Base-by-base conservation (phyloP, 1,140 invertebrate species). In the Drosophila varians region DNA sequence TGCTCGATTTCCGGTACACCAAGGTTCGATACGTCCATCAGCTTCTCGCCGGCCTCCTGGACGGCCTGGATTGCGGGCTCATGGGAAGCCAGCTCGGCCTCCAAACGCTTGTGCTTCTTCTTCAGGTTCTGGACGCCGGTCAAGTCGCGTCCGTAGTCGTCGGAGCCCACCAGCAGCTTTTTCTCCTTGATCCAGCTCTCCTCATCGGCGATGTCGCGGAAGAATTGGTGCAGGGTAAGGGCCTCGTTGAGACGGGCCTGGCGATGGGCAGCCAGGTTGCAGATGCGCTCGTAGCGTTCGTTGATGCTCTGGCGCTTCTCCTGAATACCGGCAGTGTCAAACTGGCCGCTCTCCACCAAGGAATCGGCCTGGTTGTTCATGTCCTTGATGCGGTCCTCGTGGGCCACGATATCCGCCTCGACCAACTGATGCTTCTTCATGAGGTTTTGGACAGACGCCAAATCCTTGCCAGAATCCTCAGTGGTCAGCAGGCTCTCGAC, bases 141-240 rank as follows among this genome's bases (percentile, higher is more conserved):
- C 76, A 99, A 92, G 91, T 99, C 99, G 58, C 98, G 95, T 0
- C 99, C 99, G 91, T 99, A 99, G 91, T 99, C 99, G 91, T 99
- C 98, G 2, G 97, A 99, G 4, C 97, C 96, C 1, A 99, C 98
- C 4, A 99, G 92, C 9, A 99, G 92, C 91, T 99, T 99, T 94
- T 99, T 99, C 89, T 99, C 99, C 91, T 99, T 99, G 89, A 99
- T 99, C 99, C 99, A 99, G n/a, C 97, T 98, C 92, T 99, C 99
- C 92, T 99, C 99, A 91, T 99, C 99, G 71, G 99, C 98, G 90
- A 99, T 99, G 91, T 99, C 99, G 45, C 99, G 93, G 94, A 99
- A 98, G 95, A 99, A 99, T 92, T 99, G 98, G 92, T 99, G 98
- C 74, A 99, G 93, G 6, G 98, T 99, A 89, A 99, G 97, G 2